A percentile compares a stretch with the other conserved stretches of the same genome.
Evolutionary conservation across 1,140 invertebrate species (phyloP).

Genomic region (Heterodera schachtii): DNA sequence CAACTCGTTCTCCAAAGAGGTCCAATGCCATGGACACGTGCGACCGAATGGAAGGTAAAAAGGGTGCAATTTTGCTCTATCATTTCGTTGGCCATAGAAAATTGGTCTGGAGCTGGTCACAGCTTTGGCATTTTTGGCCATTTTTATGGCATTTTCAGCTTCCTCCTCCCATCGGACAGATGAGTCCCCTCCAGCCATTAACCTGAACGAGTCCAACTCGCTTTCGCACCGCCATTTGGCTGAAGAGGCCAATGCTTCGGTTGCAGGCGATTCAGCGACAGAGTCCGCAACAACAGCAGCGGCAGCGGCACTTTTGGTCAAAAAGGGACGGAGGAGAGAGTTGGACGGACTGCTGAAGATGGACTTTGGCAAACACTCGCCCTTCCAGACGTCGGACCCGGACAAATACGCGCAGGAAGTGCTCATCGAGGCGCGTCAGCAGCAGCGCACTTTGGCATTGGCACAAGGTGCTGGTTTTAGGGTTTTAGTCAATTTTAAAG

Average conservation of each 20-base stretch:
- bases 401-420: slow-evolving; percentile 40
- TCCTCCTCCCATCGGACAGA: too few relatives aligned
- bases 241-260: too few relatives aligned
- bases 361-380: slow-evolving; percentile 47
- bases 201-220: too few relatives aligned
- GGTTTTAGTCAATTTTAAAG: too few relatives aligned
- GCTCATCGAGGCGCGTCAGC: slow-evolving; percentile 32
- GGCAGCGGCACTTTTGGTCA: slow-evolving; percentile 1
- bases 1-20: background rate
- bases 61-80: background rate
- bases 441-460: slow-evolving; percentile 31
- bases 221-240: too few relatives aligned
- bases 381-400: slow-evolving; percentile 42
- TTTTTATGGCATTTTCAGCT: too few relatives aligned
- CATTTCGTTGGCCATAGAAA: too few relatives aligned
- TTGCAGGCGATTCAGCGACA: background rate
- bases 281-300: background rate
- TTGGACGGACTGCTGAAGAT: slow-evolving; percentile 42
- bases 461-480: background rate
- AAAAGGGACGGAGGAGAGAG: slow-evolving; percentile 39
- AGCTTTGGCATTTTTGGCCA: too few relatives aligned
- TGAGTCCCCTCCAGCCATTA: too few relatives aligned
- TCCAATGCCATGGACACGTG: background rate
- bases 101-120: too few relatives aligned
- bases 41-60: background rate